Evolutionary conservation across 92 coral and sea anemone species (phyloP), one percentile per base, ranked within the genome.

Genomic region (Bergia sp.): DNA sequence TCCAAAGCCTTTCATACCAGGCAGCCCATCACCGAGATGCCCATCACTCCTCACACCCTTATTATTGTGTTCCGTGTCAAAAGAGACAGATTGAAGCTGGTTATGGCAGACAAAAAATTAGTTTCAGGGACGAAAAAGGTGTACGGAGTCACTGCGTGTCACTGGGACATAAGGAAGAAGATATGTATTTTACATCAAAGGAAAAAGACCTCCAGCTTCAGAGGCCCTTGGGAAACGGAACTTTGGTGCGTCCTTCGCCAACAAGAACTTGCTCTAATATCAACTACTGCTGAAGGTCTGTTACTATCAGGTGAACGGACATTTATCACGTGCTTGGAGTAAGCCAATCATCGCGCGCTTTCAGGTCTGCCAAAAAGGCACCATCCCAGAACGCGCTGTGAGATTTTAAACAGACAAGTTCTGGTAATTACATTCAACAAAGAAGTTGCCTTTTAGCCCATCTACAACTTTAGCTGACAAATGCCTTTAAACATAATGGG

Each of bases 61-160:
- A 86, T 82, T 97, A 95, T 74, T 97, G 99, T 80, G 93, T 94
- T 49, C 97, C 98, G 58, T 97, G 99, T 74, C 94, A 92, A 6
- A 91, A 93, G 84, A 88, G 91, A 38, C 91, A 90, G 73, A 84
- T 67, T 20, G 96, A 92, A 8, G 38, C n/a, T 73, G 89, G 89
- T 18, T 42, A 53, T 67, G 80, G 92, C 9, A 74, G 55, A 64
- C 88, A 82, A 13, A 96, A 91, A 77, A 89, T 91, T 74, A 82
- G 94, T 65, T 97, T 95, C 81, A 97, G 92, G 84, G 99, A 97
- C 39, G 98, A 97, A 84, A 91, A 88, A 18, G 85, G 94, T 65
- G 89, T 97, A 77, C 90, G 95, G 3, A 89, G 91, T 64, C 99
- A 97, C 37, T 93, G 96, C 20, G 67, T 80, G 74, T 87, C 96